These are phyloP conservation scores for Drosophila saltans DNA, from an alignment of 1,140 invertebrate species.

Conservation along the genomic window DNA sequence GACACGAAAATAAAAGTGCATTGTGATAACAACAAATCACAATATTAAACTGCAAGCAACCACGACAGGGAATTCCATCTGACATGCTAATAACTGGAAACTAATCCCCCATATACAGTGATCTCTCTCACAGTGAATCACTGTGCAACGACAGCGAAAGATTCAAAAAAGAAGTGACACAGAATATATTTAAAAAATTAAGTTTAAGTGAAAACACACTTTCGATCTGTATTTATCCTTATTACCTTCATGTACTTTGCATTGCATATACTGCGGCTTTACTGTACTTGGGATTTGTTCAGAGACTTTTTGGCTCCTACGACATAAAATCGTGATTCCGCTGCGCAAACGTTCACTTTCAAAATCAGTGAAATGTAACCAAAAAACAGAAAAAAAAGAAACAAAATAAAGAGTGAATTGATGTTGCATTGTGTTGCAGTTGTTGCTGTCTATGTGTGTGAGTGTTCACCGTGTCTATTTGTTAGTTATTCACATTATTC, in stretches of 20 bases:
- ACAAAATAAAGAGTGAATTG: slow-evolving; percentile 51
- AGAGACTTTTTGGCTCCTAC: slow-evolving; percentile 7
- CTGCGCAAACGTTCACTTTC: slow-evolving; percentile 76
- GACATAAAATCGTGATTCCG: slow-evolving; percentile 72
- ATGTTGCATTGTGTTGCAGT: slow-evolving; percentile 66
- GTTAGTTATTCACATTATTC: slow-evolving; percentile 77
- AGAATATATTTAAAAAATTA: no score
- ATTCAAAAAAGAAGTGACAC: no score
- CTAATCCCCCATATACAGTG: not conserved
- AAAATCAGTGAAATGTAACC: slow-evolving; percentile 81
- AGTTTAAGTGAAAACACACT: no score
- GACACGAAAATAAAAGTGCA: slow-evolving; percentile 33
- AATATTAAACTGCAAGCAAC: slow-evolving; percentile 29
- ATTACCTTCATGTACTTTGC: no score
- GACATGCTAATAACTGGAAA: slow-evolving; percentile 20
- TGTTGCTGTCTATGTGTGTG: not conserved
- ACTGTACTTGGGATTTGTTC: slow-evolving; percentile 44
- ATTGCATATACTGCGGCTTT: slow-evolving; percentile 4
- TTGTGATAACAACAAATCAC: slow-evolving; percentile 48
- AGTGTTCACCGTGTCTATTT: slow-evolving; percentile 41
- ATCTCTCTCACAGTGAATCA: not conserved
- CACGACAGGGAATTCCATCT: not conserved
- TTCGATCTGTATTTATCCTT: no score
- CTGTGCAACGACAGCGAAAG: no score
- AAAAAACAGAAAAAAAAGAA: slow-evolving; percentile 39